Evolutionary conservation across 2,888 invertebrate species (phyloP).

Genomic region (Sepioteuthis lessoniana): DNA sequence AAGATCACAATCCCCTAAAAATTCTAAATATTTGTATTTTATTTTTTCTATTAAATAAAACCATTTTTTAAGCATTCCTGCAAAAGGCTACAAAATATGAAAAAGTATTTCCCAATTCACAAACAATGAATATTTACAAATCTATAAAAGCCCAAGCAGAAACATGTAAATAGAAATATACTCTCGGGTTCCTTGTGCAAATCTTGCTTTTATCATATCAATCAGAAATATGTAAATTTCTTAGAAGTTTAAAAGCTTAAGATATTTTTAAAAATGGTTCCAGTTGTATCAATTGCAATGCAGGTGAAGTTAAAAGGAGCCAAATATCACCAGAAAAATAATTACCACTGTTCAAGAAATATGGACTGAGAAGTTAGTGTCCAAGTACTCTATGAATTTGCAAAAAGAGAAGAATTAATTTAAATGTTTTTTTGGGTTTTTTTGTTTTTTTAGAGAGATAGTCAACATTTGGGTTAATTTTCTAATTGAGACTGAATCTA

Average conservation of each 20-base stretch:
- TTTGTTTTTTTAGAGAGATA: no score
- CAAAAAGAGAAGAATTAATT: not conserved
- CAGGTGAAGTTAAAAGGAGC: not conserved
- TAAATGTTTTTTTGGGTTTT: no score
- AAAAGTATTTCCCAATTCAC: no score
- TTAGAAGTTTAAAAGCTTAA: not conserved
- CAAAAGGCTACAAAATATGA: no score
- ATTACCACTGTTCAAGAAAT: not conserved
- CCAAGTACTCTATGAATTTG: not conserved
- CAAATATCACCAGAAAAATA: not conserved
- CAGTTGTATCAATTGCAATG: not conserved
- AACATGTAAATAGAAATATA: not conserved
- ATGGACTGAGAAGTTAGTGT: not conserved
- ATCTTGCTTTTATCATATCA: not conserved
- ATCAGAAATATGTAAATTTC: not conserved
- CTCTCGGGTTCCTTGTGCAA: not conserved
- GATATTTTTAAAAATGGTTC: not conserved
- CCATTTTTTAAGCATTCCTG: no score
- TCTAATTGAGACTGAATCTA: not conserved
- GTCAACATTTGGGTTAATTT: not conserved
- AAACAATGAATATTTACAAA: no score
- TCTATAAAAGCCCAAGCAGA: not conserved
- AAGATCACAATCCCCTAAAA: no score
- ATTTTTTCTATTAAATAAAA: no score
- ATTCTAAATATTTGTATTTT: no score